Evolutionary conservation across 2,113 vertebrate genomes (phyloP).

Genomic region (Cololabis saira): DNA sequence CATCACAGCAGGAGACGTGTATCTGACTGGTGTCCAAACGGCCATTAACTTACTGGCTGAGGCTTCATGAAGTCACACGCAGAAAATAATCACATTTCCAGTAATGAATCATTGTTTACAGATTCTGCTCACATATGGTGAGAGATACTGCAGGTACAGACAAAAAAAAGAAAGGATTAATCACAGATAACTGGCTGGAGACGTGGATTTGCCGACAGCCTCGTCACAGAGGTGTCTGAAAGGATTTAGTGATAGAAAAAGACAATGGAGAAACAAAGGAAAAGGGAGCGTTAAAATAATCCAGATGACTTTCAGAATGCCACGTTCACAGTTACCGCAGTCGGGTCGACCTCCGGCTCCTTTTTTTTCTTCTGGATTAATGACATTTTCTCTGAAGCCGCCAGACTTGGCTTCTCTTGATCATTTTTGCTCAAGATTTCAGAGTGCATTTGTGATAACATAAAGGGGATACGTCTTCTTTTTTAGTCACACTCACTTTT

Average conservation of each 20-base stretch:
- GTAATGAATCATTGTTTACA: conserved; percentile 43
- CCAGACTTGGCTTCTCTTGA: too few relatives aligned
- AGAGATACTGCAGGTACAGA: conserved; percentile 23
- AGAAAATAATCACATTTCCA: conserved; percentile 27
- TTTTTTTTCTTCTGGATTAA: too few relatives aligned
- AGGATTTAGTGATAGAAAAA: conserved; percentile 9
- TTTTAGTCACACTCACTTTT: too few relatives aligned
- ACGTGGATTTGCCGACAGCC: conserved; percentile 6
- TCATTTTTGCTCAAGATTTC: too few relatives aligned
- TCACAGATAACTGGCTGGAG: conserved; percentile 33
- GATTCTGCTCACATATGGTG: conserved; percentile 36
- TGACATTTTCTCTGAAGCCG: too few relatives aligned
- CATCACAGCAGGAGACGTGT: conserved; percentile 46
- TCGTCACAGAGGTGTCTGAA: conserved; percentile 9
- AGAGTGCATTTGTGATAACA: too few relatives aligned
- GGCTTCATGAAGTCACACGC: conserved; percentile 19
- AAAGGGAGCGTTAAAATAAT: not conserved
- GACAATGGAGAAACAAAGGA: conserved; percentile 2
- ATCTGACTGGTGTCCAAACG: conserved; percentile 45
- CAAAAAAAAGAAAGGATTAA: conserved; percentile 5
- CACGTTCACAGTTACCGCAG: conserved; percentile 3
- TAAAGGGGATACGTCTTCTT: too few relatives aligned
- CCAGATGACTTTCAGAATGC: conserved; percentile 20
- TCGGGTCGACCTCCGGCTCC: too few relatives aligned
- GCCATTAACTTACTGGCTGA: conserved; percentile 39